Base-by-base conservation (phyloP, 2,888 invertebrate species). In the Caenorhabditis japonica region DNA sequence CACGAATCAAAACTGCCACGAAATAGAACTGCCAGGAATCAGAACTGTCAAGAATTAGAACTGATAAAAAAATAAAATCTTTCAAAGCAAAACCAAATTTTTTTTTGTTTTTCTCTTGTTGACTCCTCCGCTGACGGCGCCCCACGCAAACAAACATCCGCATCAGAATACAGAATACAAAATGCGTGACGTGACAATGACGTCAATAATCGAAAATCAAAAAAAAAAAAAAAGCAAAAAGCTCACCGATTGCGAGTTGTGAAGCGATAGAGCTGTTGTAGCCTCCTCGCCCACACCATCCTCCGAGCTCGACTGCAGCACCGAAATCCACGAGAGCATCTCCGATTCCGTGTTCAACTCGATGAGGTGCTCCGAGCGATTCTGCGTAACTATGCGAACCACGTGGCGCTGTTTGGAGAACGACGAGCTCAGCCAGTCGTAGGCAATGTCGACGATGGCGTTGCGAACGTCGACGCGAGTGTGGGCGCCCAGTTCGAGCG, bases 291-390 rank as follows among this genome's bases (percentile, higher is more conserved):
- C 30, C 10, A 5, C 30, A 10, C 23, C 49, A n/a, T 74, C 77
- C 43, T 77, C 74, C 0, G 74, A 74, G n/a, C 58, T 66, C 43
- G 77, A 73, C 38, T 80, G 80, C 15, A 80, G 61, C 4, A 73
- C 61, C 13, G 78, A 60, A 38, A 80, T 80, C 80, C 80, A 80
- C 8, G 78, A 76, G 12, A 80, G 64, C 80, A 80, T 80, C 33
- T 80, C 80, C 4, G 74, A 69, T 43, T 80, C 80, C 15, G 74
- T 74, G 44, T 69, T 73, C 27, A 77, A 25, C 52, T 80, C 76
- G 47, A 80, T 58, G 5, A 80, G 69, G 61, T 80, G 80, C 36
- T 80, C 80, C 8, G 53, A 60, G 21, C 75, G 52, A 12, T 68
- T 68, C 46, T 76, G 78, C 30, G 77, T 76, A 17, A 80, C 70